These are phyloP conservation scores for Echinops telfairi DNA, from an alignment of 2,113 vertebrate genomes.

Conservation along the genomic window DNA sequence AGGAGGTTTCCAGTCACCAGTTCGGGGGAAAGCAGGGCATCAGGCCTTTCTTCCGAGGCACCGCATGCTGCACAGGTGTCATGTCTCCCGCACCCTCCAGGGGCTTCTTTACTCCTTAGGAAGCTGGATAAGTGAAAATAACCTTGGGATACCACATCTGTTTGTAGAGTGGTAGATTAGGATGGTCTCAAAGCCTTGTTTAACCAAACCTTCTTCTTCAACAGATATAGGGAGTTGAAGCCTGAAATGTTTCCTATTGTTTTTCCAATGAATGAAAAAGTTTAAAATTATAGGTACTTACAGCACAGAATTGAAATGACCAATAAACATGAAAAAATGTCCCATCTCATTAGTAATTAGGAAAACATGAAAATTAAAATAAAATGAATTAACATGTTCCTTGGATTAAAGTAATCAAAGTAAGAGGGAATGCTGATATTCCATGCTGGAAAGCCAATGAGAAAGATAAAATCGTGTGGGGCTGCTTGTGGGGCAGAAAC, in stretches of 20 bases:
- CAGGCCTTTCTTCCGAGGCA: neutral
- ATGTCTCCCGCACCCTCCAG: neutral
- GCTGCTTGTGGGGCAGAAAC: neutral
- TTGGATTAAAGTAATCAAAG: constrained; percentile 49
- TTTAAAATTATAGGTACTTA: neutral
- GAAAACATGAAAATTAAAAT: constrained; percentile 36
- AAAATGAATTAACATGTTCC: constrained; percentile 46
- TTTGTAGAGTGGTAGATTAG: neutral
- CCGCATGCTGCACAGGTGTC: neutral
- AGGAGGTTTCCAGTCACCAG: neutral
- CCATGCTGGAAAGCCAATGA: neutral
- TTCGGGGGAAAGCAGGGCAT: neutral
- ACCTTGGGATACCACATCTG: neutral
- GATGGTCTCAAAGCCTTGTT: neutral
- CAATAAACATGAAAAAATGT: constrained; percentile 50
- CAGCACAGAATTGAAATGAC: neutral
- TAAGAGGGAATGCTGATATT: constrained; percentile 37
- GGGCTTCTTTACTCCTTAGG: neutral
- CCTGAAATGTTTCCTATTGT: neutral
- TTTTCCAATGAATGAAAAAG: neutral
- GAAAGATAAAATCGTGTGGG: neutral
- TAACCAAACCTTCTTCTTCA: neutral
- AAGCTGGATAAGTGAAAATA: neutral
- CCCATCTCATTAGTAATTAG: constrained; percentile 28
- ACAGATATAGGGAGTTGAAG: neutral